A percentile compares a stretch with the other conserved stretches of the same genome.
phyloP scores from a whole-genome alignment of 2,113 vertebrate genomes.

The Montifringilla adamsi region DNA sequence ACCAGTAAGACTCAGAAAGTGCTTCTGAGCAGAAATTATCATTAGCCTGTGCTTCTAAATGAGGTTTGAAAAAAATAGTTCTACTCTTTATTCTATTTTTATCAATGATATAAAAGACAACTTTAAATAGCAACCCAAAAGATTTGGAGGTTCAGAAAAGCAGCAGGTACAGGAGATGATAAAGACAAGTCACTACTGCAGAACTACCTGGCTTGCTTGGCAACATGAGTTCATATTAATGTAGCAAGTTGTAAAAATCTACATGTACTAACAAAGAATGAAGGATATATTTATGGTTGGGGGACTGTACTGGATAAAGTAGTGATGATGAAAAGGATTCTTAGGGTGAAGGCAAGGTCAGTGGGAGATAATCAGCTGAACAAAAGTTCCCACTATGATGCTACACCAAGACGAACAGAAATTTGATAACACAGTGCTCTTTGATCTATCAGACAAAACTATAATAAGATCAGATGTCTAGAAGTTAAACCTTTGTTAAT shows the following conservation, averaged over 20 bases:
- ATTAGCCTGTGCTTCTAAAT: background rate
- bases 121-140: background rate
- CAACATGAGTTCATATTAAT: background rate
- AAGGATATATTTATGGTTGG: background rate
- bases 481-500: constrained; percentile 4
- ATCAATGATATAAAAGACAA: background rate
- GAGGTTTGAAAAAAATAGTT: background rate
- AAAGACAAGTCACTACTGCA: background rate
- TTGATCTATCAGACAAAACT: constrained; percentile 1
- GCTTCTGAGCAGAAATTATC: background rate
- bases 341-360: background rate
- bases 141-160: background rate
- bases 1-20: background rate
- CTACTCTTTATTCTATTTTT: background rate
- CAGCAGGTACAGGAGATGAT: background rate
- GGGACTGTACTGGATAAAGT: background rate
- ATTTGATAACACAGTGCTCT: background rate
- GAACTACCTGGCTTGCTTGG: background rate
- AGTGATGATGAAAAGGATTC: background rate
- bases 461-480: background rate
- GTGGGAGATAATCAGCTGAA: background rate
- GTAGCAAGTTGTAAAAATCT: background rate
- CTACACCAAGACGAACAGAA: background rate
- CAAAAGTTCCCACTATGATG: background rate
- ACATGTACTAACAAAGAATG: background rate